phyloP scores from a whole-genome alignment of 2,797 vertebrate genomes.

The Bradypodion ventrale region DNA sequence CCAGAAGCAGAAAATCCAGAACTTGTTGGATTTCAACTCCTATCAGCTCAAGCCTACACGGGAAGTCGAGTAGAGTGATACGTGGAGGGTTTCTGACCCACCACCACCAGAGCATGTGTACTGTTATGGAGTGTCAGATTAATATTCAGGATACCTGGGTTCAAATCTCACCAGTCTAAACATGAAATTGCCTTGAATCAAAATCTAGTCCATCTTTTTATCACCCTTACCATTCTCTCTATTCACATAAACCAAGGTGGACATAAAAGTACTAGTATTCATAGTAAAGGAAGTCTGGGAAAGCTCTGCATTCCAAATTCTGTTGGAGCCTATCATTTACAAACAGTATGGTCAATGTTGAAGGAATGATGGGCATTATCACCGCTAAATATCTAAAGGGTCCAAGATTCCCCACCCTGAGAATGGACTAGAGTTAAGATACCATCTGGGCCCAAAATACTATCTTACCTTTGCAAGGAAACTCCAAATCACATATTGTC shows the following conservation, averaged over 20 bases:
- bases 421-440: neutral
- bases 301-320: neutral
- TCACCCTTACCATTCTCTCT: neutral
- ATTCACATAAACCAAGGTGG: neutral
- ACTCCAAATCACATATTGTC: conserved; percentile 84
- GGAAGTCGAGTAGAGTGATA: neutral
- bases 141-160: too few species aligned
- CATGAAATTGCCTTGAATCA: neutral
- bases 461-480: conserved; percentile 90
- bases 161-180: neutral
- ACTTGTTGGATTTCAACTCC: neutral
- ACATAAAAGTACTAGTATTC: neutral
- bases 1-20: neutral
- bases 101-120: neutral
- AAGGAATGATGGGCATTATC: neutral
- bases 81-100: neutral
- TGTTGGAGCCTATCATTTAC: neutral
- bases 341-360: neutral
- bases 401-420: neutral
- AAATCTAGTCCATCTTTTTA: neutral
- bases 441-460: neutral
- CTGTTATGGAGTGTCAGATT: too few species aligned
- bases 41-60: neutral
- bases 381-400: neutral
- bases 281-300: neutral